Evolutionary conservation across 2,888 invertebrate genomes (phyloP), one percentile per base, ranked within the genome.

Genomic region (Drosophila leonis): DNA sequence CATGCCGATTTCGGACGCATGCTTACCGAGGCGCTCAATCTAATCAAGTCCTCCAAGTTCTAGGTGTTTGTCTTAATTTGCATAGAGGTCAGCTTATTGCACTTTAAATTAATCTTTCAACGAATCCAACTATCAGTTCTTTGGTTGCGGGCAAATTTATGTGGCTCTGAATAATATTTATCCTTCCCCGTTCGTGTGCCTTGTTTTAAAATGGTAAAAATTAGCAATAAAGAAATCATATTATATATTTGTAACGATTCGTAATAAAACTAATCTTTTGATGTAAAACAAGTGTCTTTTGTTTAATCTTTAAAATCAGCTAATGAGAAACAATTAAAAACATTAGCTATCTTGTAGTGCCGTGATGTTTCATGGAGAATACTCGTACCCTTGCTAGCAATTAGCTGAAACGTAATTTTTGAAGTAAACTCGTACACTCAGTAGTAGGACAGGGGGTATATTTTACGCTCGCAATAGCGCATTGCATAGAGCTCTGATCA

Each of bases 1-100:
- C 96, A 98, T 92, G 94, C 95, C 3, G 96, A 97, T 57, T 95
- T 97, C 70, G 98, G 98, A 12, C 94, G 94, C 80, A 94, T 95
- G 92, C 93, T 98, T 15, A 95, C 95, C 7, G 95, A 96, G 46
- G 95, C 95, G 0, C 93, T 96, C 35, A 94, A 95, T 18, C 93
- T 93, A 91, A 94, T 94, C 82, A 94, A 94, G 75, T 94, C 94
- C 67, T 94, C 95, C 49, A 95, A 95, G 83, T 93, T 95, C 91
- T 95, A 95, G 94, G 71, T 10, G 4, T 37, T 39, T 55, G 9
- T n/a, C 15, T 24, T 51, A 27, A 60, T 55, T 51, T n/a, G 46
- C 37, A 33, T 37, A 39, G 44, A 59, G 44, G 27, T 59, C 52
- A 65, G 44, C 24, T 51, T 78, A 55, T 59, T 68, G 64, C 57